Percentiles rank a stretch among this genome's conserved stretches.
These are phyloP conservation scores for Percopsis omiscomaycus DNA, from an alignment of 2,797 vertebrate genomes.

Conservation along the genomic window DNA sequence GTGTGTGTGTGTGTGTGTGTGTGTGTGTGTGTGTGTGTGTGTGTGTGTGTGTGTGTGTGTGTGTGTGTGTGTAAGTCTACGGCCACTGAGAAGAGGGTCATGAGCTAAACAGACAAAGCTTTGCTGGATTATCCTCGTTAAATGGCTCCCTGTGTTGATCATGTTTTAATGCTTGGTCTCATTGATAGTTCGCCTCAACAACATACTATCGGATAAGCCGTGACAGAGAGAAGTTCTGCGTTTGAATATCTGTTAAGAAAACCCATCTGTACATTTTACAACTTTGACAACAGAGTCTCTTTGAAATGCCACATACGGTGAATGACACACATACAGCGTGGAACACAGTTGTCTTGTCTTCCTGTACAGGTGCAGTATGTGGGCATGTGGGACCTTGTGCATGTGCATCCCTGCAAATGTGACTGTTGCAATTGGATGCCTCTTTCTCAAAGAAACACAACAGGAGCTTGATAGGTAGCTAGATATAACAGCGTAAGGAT, in stretches of 20 bases:
- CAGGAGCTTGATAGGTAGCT: no score
- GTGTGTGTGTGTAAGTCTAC: slow-evolving; percentile 17
- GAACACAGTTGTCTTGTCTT: slow-evolving; percentile 20
- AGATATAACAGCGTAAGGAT: no score
- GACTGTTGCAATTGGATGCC: background rate
- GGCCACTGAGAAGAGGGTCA: slow-evolving; percentile 49
- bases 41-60: slow-evolving; percentile 2
- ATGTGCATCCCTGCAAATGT: background rate
- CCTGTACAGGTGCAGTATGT: slow-evolving; percentile 38
- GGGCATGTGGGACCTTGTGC: background rate
- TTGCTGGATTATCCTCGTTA: slow-evolving; percentile 55
- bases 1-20: background rate
- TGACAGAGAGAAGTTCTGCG: slow-evolving; percentile 11
- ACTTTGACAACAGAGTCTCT: slow-evolving; percentile 4
- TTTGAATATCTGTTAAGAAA: slow-evolving; percentile 16
- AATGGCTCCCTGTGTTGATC: slow-evolving; percentile 27
- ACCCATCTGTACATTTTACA: background rate
- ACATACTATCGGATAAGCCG: slow-evolving; percentile 18
- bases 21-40: background rate
- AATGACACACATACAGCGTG: slow-evolving; percentile 9
- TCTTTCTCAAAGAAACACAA: background rate
- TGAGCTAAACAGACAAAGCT: slow-evolving; percentile 51
- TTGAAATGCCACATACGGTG: slow-evolving; percentile 4
- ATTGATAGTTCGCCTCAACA: no score
- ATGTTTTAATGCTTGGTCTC: no score